A percentile compares a stretch with the other conserved stretches of the same genome.
Conservation (phyloP, 1,140 invertebrate genomes). For the Camponotus pennsylvanicus region DNA sequence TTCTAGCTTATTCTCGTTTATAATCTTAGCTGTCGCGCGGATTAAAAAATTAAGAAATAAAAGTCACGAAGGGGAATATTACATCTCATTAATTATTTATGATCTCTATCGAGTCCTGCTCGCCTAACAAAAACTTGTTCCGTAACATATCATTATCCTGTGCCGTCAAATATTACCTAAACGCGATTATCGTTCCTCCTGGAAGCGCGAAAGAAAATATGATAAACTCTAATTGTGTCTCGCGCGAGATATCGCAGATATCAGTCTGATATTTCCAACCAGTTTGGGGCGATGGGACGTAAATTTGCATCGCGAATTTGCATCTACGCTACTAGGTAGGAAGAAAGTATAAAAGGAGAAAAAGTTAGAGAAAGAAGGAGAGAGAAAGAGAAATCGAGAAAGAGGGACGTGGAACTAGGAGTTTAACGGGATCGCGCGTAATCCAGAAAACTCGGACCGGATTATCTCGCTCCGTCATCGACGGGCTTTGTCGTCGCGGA, state of each 20-base stretch:
- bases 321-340: conserved; percentile 16
- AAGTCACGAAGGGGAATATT: conserved; percentile 13
- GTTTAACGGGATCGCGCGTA: conserved; percentile 59
- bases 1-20: not conserved
- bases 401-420: conserved; percentile 6
- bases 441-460: conserved; percentile 66
- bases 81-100: conserved; percentile 48
- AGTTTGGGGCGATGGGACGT: conserved; percentile 36
- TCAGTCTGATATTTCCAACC: conserved; percentile 56
- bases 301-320: conserved; percentile 43
- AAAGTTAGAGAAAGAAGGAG: not conserved
- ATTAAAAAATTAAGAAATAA: conserved; percentile 10
- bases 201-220: conserved; percentile 31
- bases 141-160: conserved; percentile 15
- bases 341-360: conserved; percentile 20
- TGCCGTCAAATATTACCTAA: conserved; percentile 2
- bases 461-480: conserved; percentile 41
- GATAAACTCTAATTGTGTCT: conserved; percentile 47
- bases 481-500: conserved; percentile 13
- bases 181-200: not conserved
- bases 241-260: conserved; percentile 5
- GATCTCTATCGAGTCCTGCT: not conserved
- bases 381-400: not conserved
- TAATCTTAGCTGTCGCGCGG: not conserved
- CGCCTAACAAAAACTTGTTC: conserved; percentile 10